phyloP scores from a whole-genome alignment of 2,888 invertebrate genomes.

The Lomographa bimaculata region DNA sequence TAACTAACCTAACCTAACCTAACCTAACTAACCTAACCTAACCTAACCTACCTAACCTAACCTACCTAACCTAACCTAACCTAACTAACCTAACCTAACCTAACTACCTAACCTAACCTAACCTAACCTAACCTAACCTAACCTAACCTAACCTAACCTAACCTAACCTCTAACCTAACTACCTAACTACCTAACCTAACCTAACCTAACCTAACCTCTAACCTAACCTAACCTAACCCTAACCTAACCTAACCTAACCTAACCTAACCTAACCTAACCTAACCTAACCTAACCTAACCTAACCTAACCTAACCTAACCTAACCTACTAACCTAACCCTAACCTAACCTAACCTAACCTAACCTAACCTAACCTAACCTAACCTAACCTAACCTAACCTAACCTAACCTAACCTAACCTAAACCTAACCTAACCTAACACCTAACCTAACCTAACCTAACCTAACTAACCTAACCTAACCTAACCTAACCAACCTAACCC shows the following conservation, averaged over 20 bases:
- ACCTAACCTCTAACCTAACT: constrained; percentile 31
- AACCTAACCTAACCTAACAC: constrained; percentile 33
- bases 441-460: too few relatives aligned
- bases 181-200: too few relatives aligned
- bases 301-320: constrained; percentile 29
- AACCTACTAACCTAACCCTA: constrained; percentile 31
- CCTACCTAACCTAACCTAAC: too few relatives aligned
- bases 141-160: constrained; percentile 34
- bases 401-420: too few relatives aligned
- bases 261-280: constrained; percentile 21
- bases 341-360: constrained; percentile 35
- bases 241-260: constrained; percentile 30
- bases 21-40: too few relatives aligned
- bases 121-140: constrained; percentile 35
- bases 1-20: too few relatives aligned
- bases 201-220: constrained; percentile 26
- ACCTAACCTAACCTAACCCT: constrained; percentile 27
- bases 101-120: constrained; percentile 33
- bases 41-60: too few relatives aligned
- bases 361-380: constrained; percentile 29
- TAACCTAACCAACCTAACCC: constrained; percentile 24
- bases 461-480: constrained; percentile 35
- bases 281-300: constrained; percentile 26
- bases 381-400: constrained; percentile 35
- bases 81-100: constrained; percentile 34